Conservation (phyloP, 1,140 invertebrate species). For the Campodea augens region DNA sequence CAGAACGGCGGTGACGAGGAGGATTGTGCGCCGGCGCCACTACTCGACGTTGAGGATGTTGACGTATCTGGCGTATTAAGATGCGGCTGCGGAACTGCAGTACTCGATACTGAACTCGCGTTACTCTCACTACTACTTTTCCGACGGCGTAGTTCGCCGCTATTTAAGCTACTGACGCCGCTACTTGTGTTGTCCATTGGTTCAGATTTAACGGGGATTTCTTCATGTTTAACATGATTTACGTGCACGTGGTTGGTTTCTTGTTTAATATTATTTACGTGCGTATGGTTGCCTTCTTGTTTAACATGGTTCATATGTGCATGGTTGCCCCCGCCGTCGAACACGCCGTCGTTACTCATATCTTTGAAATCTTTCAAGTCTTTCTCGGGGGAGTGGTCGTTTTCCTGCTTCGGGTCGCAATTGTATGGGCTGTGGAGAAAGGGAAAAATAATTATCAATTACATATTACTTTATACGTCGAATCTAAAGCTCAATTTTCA, state of each 20-base stretch:
- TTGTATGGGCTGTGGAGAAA: no score
- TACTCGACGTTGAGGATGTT: no score
- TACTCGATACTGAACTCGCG: background rate
- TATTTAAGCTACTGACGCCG: slow-evolving; percentile 17
- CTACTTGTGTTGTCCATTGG: slow-evolving; percentile 13
- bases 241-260: no score
- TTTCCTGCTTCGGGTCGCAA: background rate
- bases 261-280: no score
- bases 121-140: slow-evolving; percentile 8
- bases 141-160: slow-evolving; percentile 18
- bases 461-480: no score
- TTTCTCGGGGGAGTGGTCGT: background rate
- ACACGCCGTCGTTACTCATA: slow-evolving; percentile 27
- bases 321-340: slow-evolving; percentile 30
- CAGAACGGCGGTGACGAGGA: slow-evolving; percentile 11
- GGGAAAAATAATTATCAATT: no score
- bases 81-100: no score
- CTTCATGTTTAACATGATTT: no score
- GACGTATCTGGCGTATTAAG: no score
- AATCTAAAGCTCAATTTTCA: no score
- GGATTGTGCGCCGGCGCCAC: slow-evolving; percentile 18
- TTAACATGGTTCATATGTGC: background rate
- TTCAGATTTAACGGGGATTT: no score
- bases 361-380: background rate
- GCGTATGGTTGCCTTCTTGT: no score